Evolutionary conservation across 2,797 vertebrate genomes (phyloP), one percentile per base, ranked within the genome.

Genomic region (Chaetodon trifasciatus): DNA sequence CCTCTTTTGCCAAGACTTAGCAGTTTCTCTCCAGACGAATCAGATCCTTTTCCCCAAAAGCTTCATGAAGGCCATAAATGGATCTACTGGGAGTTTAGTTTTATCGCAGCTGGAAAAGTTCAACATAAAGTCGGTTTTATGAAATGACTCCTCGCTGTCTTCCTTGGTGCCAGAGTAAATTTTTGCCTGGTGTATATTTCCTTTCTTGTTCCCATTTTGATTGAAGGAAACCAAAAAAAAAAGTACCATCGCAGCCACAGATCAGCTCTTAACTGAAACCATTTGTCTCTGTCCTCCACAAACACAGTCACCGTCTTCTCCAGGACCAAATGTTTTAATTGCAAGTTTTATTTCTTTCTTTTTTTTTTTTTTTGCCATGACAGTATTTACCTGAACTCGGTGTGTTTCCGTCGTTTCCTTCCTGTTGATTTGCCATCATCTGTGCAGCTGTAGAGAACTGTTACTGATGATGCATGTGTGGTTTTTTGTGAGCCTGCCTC

Each of bases 371-470:
- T 63, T 71, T 75, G 76, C 88, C 87, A 28, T 62, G 52, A 83
- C 89, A 90, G 90, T 93, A 91, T 93, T 93, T 85, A 87, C 79
- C 75, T 64, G n/a, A n/a, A n/a, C n/a, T n/a, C n/a, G n/a, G n/a
- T n/a, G n/a, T n/a, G n/a, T 85, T 71, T 69, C 83, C 39, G 49
- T 81, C 60, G n/a, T 85, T 73, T 69, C 83, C 62, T 78, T 83
- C 53, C 53, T 9, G 6, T 73, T 79, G 63, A 56, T 57, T 72
- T 82, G 77, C 75, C 62, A 10, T 77, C 62, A 55, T 87, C 60
- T 68, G 83, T 85, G 84, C 91, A 92, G 87, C 90, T 91, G 84
- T 79, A 79, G 84, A 86, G 72, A 85, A 84, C 81, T 80, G 86
- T 88, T 86, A 53, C 87, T 78, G 82, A 79, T 76, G 78, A 86